A percentile compares a stretch with the other conserved stretches of the same genome.
Evolutionary conservation across 2,113 vertebrate genomes (phyloP).

Genomic region (Pogona vitticeps): DNA sequence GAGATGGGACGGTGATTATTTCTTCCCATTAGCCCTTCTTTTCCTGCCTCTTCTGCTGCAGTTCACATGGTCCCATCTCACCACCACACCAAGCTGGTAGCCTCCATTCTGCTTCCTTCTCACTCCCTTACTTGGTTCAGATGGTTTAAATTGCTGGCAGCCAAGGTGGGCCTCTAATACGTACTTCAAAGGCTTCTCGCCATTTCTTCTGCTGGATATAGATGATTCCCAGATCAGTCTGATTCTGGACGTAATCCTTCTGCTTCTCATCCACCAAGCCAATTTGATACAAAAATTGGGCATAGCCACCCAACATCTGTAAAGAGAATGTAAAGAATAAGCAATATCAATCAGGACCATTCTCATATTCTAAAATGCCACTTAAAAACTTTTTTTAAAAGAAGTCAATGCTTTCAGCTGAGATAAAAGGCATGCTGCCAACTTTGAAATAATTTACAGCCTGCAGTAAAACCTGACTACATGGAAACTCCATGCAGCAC

Average conservation of each 20-base stretch:
- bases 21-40: not conserved
- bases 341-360: not conserved
- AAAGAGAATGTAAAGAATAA: not conserved
- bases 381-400: conserved; percentile 12
- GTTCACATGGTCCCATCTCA: conserved; percentile 37
- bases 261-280: conserved; percentile 75
- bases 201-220: conserved; percentile 80
- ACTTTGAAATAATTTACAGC: not conserved
- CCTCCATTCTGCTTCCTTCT: conserved; percentile 37
- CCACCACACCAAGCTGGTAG: conserved; percentile 31
- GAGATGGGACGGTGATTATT: conserved; percentile 37
- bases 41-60: fast-evolving
- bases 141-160: conserved; percentile 71
- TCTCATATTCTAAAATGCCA: not conserved
- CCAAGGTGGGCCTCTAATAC: conserved; percentile 36
- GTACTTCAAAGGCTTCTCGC: conserved; percentile 82
- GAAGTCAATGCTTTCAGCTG: not conserved
- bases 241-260: conserved; percentile 74
- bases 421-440: not conserved
- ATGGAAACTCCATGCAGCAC: not conserved
- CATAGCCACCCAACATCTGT: conserved; percentile 79
- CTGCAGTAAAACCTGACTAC: not conserved
- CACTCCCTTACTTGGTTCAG: conserved; percentile 58
- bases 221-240: conserved; percentile 68
- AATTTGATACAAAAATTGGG: conserved; percentile 76